Evolutionary conservation across 2,797 vertebrate genomes (phyloP).

Genomic region (Champsocephalus esox): DNA sequence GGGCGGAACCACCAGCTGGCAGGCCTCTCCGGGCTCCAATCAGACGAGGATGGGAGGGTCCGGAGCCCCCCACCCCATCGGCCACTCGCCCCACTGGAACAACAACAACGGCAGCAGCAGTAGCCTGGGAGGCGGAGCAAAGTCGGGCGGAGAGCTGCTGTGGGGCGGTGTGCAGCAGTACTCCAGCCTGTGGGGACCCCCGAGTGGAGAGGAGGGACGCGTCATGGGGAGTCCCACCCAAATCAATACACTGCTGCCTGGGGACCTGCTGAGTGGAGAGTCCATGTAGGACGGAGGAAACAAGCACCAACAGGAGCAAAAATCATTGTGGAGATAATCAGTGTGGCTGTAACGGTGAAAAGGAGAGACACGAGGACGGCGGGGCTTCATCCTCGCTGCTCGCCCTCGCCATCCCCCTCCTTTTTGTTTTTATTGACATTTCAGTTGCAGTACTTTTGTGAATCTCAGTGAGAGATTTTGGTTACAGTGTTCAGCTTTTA

Average conservation of each 20-base stretch:
- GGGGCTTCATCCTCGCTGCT: slow-evolving; percentile 75
- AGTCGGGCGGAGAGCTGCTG: slow-evolving; percentile 92
- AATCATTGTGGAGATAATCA: slow-evolving; percentile 88
- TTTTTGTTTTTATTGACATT: slow-evolving; percentile 62
- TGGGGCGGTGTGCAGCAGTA: slow-evolving; percentile 96
- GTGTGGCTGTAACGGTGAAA: slow-evolving; percentile 72
- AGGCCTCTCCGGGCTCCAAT: slow-evolving; percentile 91
- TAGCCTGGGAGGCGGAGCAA: slow-evolving; percentile 89
- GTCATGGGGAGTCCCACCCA: slow-evolving; percentile 93
- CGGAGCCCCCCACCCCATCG: slow-evolving; percentile 90
- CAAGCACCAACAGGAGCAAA: slow-evolving; percentile 78
- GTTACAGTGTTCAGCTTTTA: slow-evolving; percentile 80
- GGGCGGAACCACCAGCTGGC: slow-evolving; percentile 93
- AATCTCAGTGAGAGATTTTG: slow-evolving; percentile 62
- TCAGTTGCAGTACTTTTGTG: slow-evolving; percentile 61
- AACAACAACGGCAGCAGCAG: slow-evolving; percentile 81
- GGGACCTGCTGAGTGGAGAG: slow-evolving; percentile 97
- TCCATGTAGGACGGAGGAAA: slow-evolving; percentile 87
- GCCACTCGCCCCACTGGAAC: slow-evolving; percentile 92
- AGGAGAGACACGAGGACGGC: slow-evolving; percentile 68
- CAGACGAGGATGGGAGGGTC: slow-evolving; percentile 92
- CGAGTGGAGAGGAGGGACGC: slow-evolving; percentile 88
- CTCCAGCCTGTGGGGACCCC: slow-evolving; percentile 96
- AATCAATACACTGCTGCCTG: slow-evolving; percentile 96
- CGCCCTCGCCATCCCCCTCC: slow-evolving; percentile 72